These are phyloP conservation scores for Sitophilus oryzae DNA, from an alignment of 1,140 invertebrate species.

Conservation along the genomic window DNA sequence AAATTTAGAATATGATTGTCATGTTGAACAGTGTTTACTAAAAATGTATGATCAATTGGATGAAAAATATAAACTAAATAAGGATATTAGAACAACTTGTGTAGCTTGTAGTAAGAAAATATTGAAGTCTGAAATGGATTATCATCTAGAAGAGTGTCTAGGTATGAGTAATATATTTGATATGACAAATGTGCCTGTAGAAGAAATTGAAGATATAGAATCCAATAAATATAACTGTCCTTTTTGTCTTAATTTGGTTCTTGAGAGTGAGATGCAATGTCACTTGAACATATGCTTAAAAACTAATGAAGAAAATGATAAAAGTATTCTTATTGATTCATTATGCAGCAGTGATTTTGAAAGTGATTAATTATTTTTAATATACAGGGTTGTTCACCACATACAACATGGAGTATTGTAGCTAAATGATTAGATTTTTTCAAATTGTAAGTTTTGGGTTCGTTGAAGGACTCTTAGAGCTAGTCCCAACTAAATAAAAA, in stretches of 20 bases:
- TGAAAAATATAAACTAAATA: slow-evolving; percentile 29
- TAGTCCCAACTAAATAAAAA: too few species aligned
- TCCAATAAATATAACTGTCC: slow-evolving; percentile 33
- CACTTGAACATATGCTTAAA: slow-evolving; percentile 34
- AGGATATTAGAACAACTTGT: slow-evolving; percentile 44
- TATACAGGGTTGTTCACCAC: too few species aligned
- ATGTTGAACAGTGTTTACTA: slow-evolving; percentile 52
- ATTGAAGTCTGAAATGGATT: slow-evolving; percentile 46
- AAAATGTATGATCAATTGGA: slow-evolving; percentile 44
- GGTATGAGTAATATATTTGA: slow-evolving; percentile 33
- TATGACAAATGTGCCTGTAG: slow-evolving; percentile 5
- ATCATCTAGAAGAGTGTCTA: slow-evolving; percentile 58
- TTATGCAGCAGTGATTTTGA: not conserved
- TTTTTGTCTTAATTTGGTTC: slow-evolving; percentile 32
- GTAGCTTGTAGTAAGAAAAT: slow-evolving; percentile 56
- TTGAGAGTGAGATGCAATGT: slow-evolving; percentile 31
- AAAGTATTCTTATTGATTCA: not conserved
- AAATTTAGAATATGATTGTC: slow-evolving; percentile 46
- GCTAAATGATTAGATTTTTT: too few species aligned
- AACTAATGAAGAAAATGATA: not conserved
- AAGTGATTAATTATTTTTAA: not conserved
- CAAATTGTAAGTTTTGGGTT: too few species aligned
- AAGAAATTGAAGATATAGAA: slow-evolving; percentile 19
- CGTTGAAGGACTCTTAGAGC: too few species aligned
- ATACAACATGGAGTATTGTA: too few species aligned